Evolutionary conservation across 2,113 vertebrate species (phyloP), one percentile per base, ranked within the genome.

Genomic region (Nyctibius bracteatus): DNA sequence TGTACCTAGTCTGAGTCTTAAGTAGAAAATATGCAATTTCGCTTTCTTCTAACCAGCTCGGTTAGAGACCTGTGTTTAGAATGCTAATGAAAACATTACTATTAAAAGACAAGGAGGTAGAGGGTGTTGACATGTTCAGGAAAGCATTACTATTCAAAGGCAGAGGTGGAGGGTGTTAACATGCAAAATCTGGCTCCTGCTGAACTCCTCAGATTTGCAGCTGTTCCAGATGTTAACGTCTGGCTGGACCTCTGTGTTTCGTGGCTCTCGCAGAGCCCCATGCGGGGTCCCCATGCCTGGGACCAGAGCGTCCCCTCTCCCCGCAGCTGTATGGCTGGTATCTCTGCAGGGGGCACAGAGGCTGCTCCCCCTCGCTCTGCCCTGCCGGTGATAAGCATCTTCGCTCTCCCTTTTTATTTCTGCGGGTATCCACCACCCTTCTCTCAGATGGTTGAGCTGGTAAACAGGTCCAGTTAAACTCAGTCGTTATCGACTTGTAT

Each of bases 301-400:
- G 33, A 28, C 18, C 27, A 4, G 30, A 9, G 41, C 8, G 20
- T 19, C 30, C 74, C 41, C 57, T 28, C 10, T 58, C 22, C 37
- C 57, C 3, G 1, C 25, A 1, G 20, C 1, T 3, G 1, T n/a
- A n/a, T 33, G 43, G n/a, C n/a, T n/a, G n/a, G n/a, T n/a, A n/a
- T n/a, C n/a, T n/a, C n/a, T n/a, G n/a, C n/a, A n/a, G n/a, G n/a
- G n/a, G n/a, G n/a, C n/a, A n/a, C n/a, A n/a, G n/a, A n/a, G n/a
- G n/a, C n/a, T n/a, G n/a, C n/a, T n/a, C n/a, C n/a, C n/a, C n/a
- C n/a, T 46, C 46, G 18, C 46, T 43, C 22, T 14, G 25, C 71
- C 65, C 55, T 57, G 54, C 30, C 9, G 37, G 63, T 17, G 46
- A 71, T 68, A 68, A 68, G 11, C 25, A 79, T 47, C 62, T 75